Conservation (phyloP, 2,888 invertebrate species). For the Lasioglossum oenotherae region DNA sequence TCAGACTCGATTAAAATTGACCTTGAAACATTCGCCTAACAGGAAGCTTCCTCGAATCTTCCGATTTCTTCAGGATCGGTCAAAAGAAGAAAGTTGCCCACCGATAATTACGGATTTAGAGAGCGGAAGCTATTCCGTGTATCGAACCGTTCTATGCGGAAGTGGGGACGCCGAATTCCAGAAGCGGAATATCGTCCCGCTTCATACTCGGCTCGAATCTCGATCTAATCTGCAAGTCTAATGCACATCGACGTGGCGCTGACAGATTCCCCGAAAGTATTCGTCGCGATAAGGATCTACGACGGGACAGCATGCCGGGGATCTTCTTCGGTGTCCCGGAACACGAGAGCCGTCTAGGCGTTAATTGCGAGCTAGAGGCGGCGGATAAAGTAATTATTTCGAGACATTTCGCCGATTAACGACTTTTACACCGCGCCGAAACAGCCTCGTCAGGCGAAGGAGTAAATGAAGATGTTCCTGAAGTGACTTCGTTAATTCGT, state of each 20-base stretch:
- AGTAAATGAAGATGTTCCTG: constrained; percentile 16
- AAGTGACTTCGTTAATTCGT: neutral
- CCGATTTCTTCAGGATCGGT: neutral
- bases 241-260: constrained; percentile 42
- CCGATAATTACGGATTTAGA: neutral
- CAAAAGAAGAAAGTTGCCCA: neutral
- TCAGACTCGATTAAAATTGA: neutral
- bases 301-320: constrained; percentile 33
- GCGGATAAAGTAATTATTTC: constrained; percentile 42
- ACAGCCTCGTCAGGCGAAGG: constrained; percentile 5
- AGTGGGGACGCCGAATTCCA: constrained; percentile 17
- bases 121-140: neutral
- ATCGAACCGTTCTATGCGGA: neutral
- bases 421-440: neutral
- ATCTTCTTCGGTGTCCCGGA: constrained; percentile 28
- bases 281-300: constrained; percentile 51
- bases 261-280: constrained; percentile 57
- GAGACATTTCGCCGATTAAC: constrained; percentile 44
- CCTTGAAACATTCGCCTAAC: neutral
- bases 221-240: constrained; percentile 56
- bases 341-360: constrained; percentile 13
- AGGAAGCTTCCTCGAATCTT: neutral
- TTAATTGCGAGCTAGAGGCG: constrained; percentile 41
- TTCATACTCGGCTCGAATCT: constrained; percentile 20
- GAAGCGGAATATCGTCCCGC: constrained; percentile 13